Conservation (phyloP, 2,113 vertebrate species). For the Nannospalax galili region DNA sequence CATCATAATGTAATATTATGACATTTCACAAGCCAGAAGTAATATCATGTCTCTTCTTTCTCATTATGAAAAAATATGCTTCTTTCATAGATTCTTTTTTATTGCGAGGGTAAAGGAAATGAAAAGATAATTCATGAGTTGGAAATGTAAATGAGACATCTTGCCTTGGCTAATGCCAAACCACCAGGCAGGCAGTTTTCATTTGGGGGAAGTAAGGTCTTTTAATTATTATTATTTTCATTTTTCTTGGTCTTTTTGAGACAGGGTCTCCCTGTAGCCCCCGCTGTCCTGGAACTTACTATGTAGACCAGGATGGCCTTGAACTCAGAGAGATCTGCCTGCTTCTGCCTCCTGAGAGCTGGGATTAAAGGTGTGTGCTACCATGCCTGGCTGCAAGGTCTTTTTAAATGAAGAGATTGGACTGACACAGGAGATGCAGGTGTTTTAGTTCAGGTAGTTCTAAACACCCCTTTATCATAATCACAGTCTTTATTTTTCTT, state of each 20-base stretch:
- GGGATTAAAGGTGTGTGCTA: no score
- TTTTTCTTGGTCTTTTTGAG: no score
- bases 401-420: slow-evolving; percentile 22
- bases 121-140: slow-evolving; percentile 53
- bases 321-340: no score
- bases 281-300: no score
- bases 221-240: no score
- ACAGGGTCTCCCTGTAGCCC: no score
- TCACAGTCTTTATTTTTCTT: slow-evolving; percentile 6
- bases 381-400: no score
- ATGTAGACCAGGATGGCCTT: no score
- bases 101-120: slow-evolving; percentile 58
- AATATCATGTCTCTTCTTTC: slow-evolving; percentile 42
- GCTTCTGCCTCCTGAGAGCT: no score
- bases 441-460: neutral
- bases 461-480: slow-evolving; percentile 18
- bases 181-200: neutral
- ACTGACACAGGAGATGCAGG: neutral
- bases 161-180: neutral
- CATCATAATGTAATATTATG: slow-evolving; percentile 58
- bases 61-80: slow-evolving; percentile 47
- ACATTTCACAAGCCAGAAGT: slow-evolving; percentile 50
- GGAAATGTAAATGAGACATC: slow-evolving; percentile 53
- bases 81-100: slow-evolving; percentile 6
- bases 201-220: neutral